phyloP scores from a whole-genome alignment of 2,797 vertebrate genomes.

The Muscicapa striata region DNA sequence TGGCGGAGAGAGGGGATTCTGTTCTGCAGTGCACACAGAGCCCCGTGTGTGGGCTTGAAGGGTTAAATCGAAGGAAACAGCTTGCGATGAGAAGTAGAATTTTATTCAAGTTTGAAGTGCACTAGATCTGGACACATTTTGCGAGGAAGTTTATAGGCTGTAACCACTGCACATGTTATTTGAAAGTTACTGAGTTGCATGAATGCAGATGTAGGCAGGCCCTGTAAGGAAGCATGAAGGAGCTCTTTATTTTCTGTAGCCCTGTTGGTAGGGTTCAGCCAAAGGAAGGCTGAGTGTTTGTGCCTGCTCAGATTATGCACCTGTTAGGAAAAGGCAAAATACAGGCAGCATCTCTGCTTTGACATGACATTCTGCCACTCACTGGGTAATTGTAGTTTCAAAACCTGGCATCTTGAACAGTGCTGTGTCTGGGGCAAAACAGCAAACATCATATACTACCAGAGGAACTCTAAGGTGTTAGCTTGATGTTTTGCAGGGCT shows the following conservation, averaged over 20 bases:
- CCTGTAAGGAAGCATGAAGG: background rate
- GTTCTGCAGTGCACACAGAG: fast-evolving
- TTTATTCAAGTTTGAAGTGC: background rate
- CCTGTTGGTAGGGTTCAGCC: fast-evolving
- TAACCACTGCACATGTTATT: fast-evolving
- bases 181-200: background rate
- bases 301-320: background rate
- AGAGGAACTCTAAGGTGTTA: background rate
- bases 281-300: background rate
- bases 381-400: background rate
- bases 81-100: background rate
- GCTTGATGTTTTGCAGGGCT: background rate
- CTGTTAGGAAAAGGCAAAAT: background rate
- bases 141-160: background rate
- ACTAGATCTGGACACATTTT: background rate
- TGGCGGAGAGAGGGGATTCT: fast-evolving
- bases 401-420: background rate
- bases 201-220: background rate
- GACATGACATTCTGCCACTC: background rate
- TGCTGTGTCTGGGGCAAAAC: background rate
- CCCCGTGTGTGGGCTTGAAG: fast-evolving
- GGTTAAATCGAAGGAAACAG: background rate
- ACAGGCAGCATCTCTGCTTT: background rate
- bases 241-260: fast-evolving
- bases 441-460: background rate